These are phyloP conservation scores for Eurosta solidaginis DNA, from an alignment of 1,140 invertebrate species.

Conservation along the genomic window DNA sequence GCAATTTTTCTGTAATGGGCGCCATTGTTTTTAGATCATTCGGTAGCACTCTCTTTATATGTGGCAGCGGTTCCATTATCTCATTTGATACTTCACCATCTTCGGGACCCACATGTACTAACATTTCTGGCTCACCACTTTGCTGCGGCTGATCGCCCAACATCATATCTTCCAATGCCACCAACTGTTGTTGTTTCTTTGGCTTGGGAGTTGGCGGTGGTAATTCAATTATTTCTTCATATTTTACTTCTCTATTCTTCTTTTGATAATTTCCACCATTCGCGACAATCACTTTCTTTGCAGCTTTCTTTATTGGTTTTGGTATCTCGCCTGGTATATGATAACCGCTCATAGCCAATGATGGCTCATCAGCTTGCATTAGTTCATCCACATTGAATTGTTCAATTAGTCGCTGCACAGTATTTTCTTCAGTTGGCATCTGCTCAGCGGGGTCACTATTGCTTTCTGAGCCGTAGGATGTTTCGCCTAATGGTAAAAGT, in stretches of 20 bases:
- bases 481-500: conserved; percentile 41
- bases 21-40: conserved; percentile 49
- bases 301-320: conserved; percentile 53
- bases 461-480: not conserved
- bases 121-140: conserved; percentile 30
- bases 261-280: not conserved
- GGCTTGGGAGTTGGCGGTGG: conserved; percentile 30
- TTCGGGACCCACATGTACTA: conserved; percentile 42
- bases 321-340: conserved; percentile 49
- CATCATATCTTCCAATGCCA: conserved; percentile 49
- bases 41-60: conserved; percentile 50
- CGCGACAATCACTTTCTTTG: conserved; percentile 45
- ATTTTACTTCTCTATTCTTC: conserved; percentile 40
- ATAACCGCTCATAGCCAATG: conserved; percentile 18
- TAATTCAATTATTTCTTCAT: conserved; percentile 31
- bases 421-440: conserved; percentile 35
- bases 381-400: conserved; percentile 47
- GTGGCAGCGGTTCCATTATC: conserved; percentile 52
- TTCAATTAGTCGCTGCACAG: conserved; percentile 40
- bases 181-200: conserved; percentile 31
- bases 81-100: conserved; percentile 50
- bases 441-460: conserved; percentile 25
- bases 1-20: conserved; percentile 35
- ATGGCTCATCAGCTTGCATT: conserved; percentile 48
- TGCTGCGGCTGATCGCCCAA: conserved; percentile 53